These are phyloP conservation scores for Nymphicus hollandicus DNA, from an alignment of 2,113 vertebrate genomes.

Conservation along the genomic window DNA sequence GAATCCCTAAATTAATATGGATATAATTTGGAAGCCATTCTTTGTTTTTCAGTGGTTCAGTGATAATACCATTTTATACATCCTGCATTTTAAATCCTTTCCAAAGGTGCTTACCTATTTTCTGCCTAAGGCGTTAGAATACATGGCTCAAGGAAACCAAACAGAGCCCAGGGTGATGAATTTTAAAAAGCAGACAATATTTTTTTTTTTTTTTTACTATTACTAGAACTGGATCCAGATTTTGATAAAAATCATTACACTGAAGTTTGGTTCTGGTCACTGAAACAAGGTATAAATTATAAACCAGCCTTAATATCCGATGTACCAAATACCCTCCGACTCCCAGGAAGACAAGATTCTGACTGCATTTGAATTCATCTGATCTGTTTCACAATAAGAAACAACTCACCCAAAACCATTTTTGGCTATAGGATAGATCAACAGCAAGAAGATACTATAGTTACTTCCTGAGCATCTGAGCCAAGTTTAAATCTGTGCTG, in stretches of 20 bases:
- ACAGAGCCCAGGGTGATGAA: background rate
- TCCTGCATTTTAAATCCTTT: background rate
- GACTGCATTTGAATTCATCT: background rate
- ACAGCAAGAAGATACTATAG: background rate
- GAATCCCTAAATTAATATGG: background rate
- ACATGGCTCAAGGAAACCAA: background rate
- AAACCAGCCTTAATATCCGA: background rate
- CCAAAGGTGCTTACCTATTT: background rate
- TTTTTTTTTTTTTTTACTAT: background rate
- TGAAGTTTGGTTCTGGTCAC: background rate
- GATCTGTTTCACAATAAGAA: background rate
- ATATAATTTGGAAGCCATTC: background rate
- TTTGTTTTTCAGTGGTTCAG: background rate
- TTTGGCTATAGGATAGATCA: background rate
- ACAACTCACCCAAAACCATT: background rate
- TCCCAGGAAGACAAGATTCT: background rate
- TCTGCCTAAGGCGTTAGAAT: background rate
- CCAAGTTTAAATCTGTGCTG: background rate
- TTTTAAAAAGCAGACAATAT: background rate
- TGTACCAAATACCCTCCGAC: background rate
- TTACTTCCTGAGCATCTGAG: background rate
- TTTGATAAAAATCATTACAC: background rate
- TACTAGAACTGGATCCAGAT: background rate
- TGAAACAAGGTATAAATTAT: background rate
- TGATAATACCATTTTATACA: background rate